Conservation (phyloP, 2,888 invertebrate species). For the Dasypolia templi region DNA sequence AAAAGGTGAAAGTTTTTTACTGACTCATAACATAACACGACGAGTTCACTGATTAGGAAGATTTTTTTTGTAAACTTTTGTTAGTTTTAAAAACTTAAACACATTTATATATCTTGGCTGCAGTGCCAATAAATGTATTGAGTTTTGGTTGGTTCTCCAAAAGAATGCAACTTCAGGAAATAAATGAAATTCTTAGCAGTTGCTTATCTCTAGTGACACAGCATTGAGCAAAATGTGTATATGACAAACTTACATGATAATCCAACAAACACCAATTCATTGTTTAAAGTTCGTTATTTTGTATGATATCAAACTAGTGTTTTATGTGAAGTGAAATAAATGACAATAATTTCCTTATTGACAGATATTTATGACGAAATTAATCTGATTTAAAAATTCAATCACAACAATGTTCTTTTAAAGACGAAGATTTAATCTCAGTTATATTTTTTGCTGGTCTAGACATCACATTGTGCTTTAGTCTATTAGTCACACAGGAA, state of each 20-base stretch:
- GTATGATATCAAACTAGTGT: neutral
- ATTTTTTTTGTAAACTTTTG: neutral
- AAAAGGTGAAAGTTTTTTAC: conserved; percentile 38
- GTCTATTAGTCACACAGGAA: conserved; percentile 52
- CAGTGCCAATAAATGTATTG: neutral
- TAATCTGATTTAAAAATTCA: conserved; percentile 32
- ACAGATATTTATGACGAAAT: conserved; percentile 35
- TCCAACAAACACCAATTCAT: neutral
- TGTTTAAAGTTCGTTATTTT: neutral
- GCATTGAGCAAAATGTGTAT: no score
- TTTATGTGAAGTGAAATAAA: conserved; percentile 22
- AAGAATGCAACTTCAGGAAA: neutral
- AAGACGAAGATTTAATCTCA: conserved; percentile 46
- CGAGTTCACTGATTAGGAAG: conserved; percentile 2
- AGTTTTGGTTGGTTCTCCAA: neutral
- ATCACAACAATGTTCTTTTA: conserved; percentile 33
- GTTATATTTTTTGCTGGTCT: conserved; percentile 58
- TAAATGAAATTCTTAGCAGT: no score
- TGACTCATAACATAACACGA: conserved; percentile 36
- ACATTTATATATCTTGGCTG: neutral
- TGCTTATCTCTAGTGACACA: no score
- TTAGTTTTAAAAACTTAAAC: neutral
- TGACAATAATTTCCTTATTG: conserved; percentile 35
- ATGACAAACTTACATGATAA: neutral
- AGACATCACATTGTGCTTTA: conserved; percentile 52